Percentiles rank a stretch among this genome's conserved stretches.
phyloP scores from a whole-genome alignment of 92 coral and sea anemone species.

The Actinostola sp. region DNA sequence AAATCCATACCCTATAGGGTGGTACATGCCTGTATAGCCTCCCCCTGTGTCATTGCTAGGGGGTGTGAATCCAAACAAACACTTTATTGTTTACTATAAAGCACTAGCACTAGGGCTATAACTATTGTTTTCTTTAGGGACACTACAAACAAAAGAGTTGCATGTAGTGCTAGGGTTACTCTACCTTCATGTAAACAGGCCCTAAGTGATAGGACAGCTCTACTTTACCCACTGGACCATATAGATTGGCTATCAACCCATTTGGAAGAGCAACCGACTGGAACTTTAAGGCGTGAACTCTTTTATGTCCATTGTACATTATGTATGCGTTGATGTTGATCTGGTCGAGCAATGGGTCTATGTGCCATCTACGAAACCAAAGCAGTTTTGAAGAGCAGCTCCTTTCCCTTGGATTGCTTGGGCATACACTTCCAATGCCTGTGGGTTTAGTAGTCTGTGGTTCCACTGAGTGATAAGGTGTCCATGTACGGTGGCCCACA shows the following conservation, averaged over 20 bases:
- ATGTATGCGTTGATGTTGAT: conserved; percentile 39
- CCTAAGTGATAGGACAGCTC: not conserved
- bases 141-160: no score
- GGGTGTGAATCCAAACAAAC: no score
- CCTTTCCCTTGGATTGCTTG: conserved; percentile 39
- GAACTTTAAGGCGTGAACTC: conserved; percentile 8
- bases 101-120: no score
- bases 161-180: no score
- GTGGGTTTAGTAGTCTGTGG: conserved; percentile 16
- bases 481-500: no score
- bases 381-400: conserved; percentile 39
- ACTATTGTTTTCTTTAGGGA: no score
- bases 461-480: conserved; percentile 25
- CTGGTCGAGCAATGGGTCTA: conserved; percentile 42
- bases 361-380: conserved; percentile 47
- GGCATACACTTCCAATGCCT: conserved; percentile 27
- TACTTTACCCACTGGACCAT: conserved; percentile 46
- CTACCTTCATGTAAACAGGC: no score
- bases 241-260: conserved; percentile 49
- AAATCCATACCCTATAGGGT: no score
- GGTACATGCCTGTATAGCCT: no score
- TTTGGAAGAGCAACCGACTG: conserved; percentile 26
- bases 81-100: no score
- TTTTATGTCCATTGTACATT: conserved; percentile 37
- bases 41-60: no score